These are phyloP conservation scores for Eurois occulta DNA, from an alignment of 2,888 invertebrate genomes.

Conservation along the genomic window DNA sequence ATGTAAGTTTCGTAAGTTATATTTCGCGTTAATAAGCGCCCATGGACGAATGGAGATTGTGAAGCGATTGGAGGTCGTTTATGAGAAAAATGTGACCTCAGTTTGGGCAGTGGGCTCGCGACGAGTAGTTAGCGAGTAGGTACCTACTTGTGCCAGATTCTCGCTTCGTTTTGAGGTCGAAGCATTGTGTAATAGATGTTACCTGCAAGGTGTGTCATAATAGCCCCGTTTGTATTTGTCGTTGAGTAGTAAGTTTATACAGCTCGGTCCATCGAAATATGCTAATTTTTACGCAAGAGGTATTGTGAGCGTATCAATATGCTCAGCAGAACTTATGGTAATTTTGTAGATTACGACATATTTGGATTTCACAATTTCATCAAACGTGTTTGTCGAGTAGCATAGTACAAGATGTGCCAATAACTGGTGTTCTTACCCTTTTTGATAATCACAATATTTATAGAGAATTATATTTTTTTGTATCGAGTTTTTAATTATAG, in stretches of 20 bases:
- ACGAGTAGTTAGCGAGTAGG: constrained; percentile 64
- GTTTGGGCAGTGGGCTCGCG: constrained; percentile 72
- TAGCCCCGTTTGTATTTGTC: constrained; percentile 59
- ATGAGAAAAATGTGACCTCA: constrained; percentile 84
- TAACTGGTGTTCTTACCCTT: constrained; percentile 55
- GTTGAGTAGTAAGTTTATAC: constrained; percentile 55
- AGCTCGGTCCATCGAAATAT: constrained; percentile 68
- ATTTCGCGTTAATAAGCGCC: constrained; percentile 71
- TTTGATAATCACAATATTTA: constrained; percentile 63
- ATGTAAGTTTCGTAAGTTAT: constrained; percentile 75
- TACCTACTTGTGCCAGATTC: constrained; percentile 72
- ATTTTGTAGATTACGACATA: constrained; percentile 61
- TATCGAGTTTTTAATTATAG: constrained; percentile 56
- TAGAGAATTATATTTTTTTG: constrained; percentile 50
- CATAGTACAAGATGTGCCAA: constrained; percentile 63
- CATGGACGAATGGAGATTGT: constrained; percentile 73
- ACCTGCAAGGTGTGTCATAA: constrained; percentile 67
- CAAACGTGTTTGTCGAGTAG: constrained; percentile 49
- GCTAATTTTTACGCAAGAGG: constrained; percentile 70
- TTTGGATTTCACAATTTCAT: constrained; percentile 60
- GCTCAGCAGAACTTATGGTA: constrained; percentile 61
- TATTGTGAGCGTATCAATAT: constrained; percentile 64
- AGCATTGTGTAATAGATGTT: constrained; percentile 69
- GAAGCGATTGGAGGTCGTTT: constrained; percentile 75
- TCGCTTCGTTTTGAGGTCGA: constrained; percentile 70